Evolutionary conservation across 1,140 invertebrate genomes (phyloP), one percentile per base, ranked within the genome.

Genomic region (Oreohelix idahoensis): DNA sequence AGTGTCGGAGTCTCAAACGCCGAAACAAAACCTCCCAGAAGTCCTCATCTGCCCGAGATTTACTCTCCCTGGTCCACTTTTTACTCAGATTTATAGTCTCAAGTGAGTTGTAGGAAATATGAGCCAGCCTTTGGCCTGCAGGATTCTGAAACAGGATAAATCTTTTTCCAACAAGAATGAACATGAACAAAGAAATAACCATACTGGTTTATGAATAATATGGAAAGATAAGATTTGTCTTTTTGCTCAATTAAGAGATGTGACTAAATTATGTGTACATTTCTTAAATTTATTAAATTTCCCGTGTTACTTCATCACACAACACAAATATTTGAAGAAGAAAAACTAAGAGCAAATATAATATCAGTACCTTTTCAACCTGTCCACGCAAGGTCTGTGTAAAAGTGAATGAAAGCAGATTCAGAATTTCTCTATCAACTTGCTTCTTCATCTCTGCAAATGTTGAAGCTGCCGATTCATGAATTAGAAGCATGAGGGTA

Each of bases 321-420:
- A n/a, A n/a, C n/a, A n/a, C n/a, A n/a, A n/a, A n/a, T n/a, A n/a
- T n/a, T n/a, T n/a, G n/a, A n/a, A n/a, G n/a, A n/a, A n/a, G n/a
- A n/a, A n/a, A n/a, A n/a, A n/a, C n/a, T n/a, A n/a, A n/a, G n/a
- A n/a, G n/a, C n/a, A n/a, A n/a, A n/a, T n/a, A n/a, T n/a, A 45
- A 15, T 45, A 15, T 45, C 42, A 58, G 79, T 82, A 91, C 90
- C 86, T 89, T 91, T 77, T 91, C 90, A 88, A 89, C 88, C 83
- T 91, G 89, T 66, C 90, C 90, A 45, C 90, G 86, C 36, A 90
- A 88, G 1, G 90, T 87, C 32, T 90, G 88, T 15, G 81, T 78
- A 15, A 84, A 81, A 20, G 90, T 91, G 77, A 91, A 91, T 8
- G 89, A 88, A 26, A 91, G 77, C 13, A 90, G 83, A 71, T 84